These are phyloP conservation scores for Sorex araneus DNA, from an alignment of 2,113 vertebrate genomes.

Conservation along the genomic window DNA sequence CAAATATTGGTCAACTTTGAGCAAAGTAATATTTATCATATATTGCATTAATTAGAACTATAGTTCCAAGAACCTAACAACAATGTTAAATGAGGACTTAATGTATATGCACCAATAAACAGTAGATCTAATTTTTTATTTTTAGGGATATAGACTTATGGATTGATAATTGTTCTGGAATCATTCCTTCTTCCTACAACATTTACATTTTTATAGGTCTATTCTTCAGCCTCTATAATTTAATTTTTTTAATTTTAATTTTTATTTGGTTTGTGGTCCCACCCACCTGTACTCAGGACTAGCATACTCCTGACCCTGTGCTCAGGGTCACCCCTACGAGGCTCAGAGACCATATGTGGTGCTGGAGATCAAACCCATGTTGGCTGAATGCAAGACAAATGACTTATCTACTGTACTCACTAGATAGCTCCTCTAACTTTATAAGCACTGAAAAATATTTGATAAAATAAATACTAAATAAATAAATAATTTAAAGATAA, in stretches of 20 bases:
- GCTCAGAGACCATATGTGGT: too few relatives aligned
- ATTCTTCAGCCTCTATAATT: background rate
- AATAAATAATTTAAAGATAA: too few relatives aligned
- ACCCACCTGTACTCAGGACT: too few relatives aligned
- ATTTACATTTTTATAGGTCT: constrained; percentile 30
- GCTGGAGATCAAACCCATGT: too few relatives aligned
- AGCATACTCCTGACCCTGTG: too few relatives aligned
- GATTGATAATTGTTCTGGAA: background rate
- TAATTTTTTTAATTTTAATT: background rate
- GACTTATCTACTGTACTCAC: too few relatives aligned
- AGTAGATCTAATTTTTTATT: background rate
- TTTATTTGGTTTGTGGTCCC: background rate
- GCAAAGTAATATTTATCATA: background rate
- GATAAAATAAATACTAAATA: background rate
- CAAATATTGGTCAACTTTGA: background rate
- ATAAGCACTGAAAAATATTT: constrained; percentile 28
- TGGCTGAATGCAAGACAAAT: too few relatives aligned
- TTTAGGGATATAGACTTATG: background rate
- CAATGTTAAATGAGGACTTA: background rate
- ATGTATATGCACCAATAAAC: background rate
- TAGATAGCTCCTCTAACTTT: background rate
- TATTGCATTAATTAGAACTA: background rate
- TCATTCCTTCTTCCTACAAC: background rate
- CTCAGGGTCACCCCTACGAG: too few relatives aligned
- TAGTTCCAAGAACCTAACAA: background rate